Evolutionary conservation across 37 sponge, comb jelly and placozoan species (phyloP).

Genomic region (Beroe ovata): DNA sequence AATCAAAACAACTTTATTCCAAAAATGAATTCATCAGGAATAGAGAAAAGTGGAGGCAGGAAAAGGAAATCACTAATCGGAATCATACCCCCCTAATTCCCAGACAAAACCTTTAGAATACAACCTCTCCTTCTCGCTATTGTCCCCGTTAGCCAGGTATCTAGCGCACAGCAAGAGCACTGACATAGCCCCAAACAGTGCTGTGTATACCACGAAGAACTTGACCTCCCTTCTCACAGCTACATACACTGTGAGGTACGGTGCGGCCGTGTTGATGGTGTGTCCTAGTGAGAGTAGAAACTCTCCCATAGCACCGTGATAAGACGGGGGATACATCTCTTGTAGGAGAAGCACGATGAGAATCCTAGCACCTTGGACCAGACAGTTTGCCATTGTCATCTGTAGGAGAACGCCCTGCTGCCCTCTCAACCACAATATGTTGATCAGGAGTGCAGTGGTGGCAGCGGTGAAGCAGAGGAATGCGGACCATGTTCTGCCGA

Average conservation of each 20-base stretch:
- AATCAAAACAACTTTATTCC: too few species aligned
- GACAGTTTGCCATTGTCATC: slow-evolving; percentile 3
- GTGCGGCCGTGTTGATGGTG: neutral
- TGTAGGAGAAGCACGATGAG: slow-evolving; percentile 6
- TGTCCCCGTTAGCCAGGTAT: neutral
- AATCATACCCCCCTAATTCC: neutral
- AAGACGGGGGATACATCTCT: slow-evolving; percentile 28
- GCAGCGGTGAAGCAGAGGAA: neutral
- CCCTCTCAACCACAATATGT: neutral
- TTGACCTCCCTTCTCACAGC: neutral
- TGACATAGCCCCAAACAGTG: neutral
- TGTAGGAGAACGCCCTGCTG: neutral
- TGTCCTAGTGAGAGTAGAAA: slow-evolving; percentile 31
- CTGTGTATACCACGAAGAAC: neutral
- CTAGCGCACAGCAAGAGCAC: neutral
- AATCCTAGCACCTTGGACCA: neutral
- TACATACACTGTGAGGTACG: slow-evolving; percentile 6
- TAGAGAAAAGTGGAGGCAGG: too few species aligned
- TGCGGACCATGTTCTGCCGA: neutral
- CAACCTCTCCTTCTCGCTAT: neutral
- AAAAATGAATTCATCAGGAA: too few species aligned
- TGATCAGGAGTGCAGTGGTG: neutral
- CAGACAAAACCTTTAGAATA: neutral
- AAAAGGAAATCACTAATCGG: too few species aligned
- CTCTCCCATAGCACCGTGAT: neutral